These are phyloP conservation scores for Euplexia lucipara DNA, from an alignment of 2,888 invertebrate species.

Conservation along the genomic window DNA sequence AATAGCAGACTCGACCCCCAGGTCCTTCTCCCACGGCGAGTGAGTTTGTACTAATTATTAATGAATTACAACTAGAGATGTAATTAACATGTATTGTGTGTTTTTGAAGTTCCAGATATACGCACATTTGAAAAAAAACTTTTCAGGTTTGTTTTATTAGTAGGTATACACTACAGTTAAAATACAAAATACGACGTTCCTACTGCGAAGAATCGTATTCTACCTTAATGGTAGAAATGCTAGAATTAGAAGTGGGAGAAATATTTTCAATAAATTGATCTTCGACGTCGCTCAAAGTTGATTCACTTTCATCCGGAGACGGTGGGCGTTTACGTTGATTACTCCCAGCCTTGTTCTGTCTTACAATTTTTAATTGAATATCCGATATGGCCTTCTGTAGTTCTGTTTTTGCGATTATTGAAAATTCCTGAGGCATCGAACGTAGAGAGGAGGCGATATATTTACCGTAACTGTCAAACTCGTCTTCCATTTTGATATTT, in stretches of 20 bases:
- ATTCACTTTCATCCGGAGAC: slow-evolving; percentile 1
- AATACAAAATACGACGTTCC: background rate
- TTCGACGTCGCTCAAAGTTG: slow-evolving; percentile 20
- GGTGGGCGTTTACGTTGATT: background rate
- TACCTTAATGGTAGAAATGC: slow-evolving; percentile 33
- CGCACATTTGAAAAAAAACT: too few relatives aligned
- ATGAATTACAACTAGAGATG: too few relatives aligned
- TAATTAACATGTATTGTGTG: too few relatives aligned
- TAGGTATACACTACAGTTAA: too few relatives aligned
- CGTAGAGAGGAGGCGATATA: slow-evolving; percentile 45
- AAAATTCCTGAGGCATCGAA: slow-evolving; percentile 45
- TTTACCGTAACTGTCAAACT: slow-evolving; percentile 50
- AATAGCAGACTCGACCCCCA: too few relatives aligned
- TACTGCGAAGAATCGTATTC: slow-evolving; percentile 32
- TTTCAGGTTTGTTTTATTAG: too few relatives aligned
- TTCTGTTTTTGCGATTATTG: slow-evolving; percentile 49
- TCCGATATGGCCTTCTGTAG: slow-evolving; percentile 51
- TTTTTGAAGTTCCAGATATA: too few relatives aligned
- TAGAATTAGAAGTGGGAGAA: slow-evolving; percentile 39
- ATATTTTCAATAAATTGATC: background rate
- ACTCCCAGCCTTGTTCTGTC: background rate
- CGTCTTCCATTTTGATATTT: slow-evolving; percentile 25
- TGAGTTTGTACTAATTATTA: too few relatives aligned
- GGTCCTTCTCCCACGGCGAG: too few relatives aligned
- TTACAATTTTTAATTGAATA: slow-evolving; percentile 41